phyloP scores from a whole-genome alignment of 2,113 vertebrate genomes.

The Solea solea region DNA sequence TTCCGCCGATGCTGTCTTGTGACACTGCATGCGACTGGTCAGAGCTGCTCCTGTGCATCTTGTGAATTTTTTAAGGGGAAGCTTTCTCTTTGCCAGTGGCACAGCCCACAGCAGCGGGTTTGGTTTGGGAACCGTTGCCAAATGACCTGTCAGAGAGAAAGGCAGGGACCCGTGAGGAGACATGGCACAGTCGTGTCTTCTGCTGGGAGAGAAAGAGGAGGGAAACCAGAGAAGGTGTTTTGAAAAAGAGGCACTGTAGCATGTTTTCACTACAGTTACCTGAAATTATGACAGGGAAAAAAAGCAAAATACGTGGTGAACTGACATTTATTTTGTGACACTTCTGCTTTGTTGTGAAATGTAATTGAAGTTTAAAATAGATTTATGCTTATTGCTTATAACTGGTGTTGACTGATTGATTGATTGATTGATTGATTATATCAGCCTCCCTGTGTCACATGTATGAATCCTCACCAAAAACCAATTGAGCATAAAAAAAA shows the following conservation, averaged over 20 bases:
- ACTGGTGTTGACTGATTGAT: conserved; percentile 17
- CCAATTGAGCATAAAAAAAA: neutral
- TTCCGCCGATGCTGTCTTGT: conserved; percentile 16
- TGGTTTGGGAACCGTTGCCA: conserved; percentile 39
- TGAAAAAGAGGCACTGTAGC: conserved; percentile 32
- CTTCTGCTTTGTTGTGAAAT: neutral
- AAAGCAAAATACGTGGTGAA: neutral
- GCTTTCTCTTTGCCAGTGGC: conserved; percentile 53
- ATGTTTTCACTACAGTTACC: conserved; percentile 29
- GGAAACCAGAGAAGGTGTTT: conserved; percentile 1
- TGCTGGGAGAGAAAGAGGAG: conserved; percentile 9
- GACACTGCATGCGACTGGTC: conserved; percentile 20
- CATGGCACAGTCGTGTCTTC: conserved; percentile 25
- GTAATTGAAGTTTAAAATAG: conserved; percentile 7
- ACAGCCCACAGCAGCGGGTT: conserved; percentile 61
- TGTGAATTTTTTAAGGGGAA: conserved; percentile 27
- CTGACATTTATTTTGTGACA: conserved; percentile 4
- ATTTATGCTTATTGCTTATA: neutral
- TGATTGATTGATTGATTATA: conserved; percentile 8
- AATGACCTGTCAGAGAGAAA: conserved; percentile 49
- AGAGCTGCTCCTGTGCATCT: conserved; percentile 26
- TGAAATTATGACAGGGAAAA: conserved; percentile 28
- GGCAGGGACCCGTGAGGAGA: conserved; percentile 29
- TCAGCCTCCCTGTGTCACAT: neutral
- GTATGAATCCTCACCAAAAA: conserved; percentile 12